Evolutionary conservation across 2,888 invertebrate genomes (phyloP), one percentile per base, ranked within the genome.

Genomic region (Tyria jacobaeae): DNA sequence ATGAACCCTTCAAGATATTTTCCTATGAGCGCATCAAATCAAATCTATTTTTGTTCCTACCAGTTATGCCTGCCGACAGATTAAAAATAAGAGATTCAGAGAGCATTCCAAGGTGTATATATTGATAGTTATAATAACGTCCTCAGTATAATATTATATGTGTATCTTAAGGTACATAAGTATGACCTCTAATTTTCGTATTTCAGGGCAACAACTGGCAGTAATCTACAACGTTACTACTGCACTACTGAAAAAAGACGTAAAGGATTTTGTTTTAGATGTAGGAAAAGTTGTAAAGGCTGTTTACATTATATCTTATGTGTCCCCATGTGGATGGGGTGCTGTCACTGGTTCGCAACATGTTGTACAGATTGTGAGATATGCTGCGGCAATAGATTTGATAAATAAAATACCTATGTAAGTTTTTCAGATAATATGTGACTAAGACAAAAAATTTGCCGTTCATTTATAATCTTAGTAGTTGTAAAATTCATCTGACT

Each of bases 201-300:
- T 9, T 44, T 44, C 44, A 44, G 44, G 10, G 44, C 44, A 44
- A 44, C 44, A 44, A 44, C 44, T 12, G 44, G 44, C 12, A 44
- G 12, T 21, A 44, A 10, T 2, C 10, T 44, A 44, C 21, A 44
- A 12, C 44, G 44, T 4, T 12, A 21, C 44, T 44, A 44, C 44
- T 44, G 44, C 44, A 44, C 5, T 12, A 0, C 5, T 44, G 44
- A 44, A 10, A 17, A 21, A 12, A 1, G 12, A 3, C 12, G 21
- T 21, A 44, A 21, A 21, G 10, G 10, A n/a, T n/a, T n/a, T n/a
- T n/a, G n/a, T n/a, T n/a, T n/a, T 1, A 44, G 21, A 1, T 12
- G 21, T 21, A 5, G 12, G 1, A 21, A 21, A 44, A 3, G 4
- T 21, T 44, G 21, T 4, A 44, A 2, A 12, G 12, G 3, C 12